Conservation (phyloP, 2,888 invertebrate species). For the Enoplolaimus lenunculus region DNA sequence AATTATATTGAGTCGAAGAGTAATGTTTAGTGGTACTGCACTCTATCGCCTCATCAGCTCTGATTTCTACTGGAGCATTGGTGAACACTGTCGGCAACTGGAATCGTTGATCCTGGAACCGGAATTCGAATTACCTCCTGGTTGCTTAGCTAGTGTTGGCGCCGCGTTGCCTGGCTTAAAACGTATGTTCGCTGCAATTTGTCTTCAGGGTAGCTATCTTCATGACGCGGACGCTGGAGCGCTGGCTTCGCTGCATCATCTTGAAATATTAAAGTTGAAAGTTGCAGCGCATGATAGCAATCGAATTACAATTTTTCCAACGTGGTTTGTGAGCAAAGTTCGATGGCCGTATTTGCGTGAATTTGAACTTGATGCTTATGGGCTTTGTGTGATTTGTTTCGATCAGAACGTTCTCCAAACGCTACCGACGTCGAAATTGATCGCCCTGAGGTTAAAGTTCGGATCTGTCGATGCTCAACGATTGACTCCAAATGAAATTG, state of each 20-base stretch:
- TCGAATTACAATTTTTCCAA: not conserved
- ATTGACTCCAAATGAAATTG: not conserved
- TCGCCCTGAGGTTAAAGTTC: not conserved
- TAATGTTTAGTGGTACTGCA: not conserved
- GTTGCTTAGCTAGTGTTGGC: not conserved
- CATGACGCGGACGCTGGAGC: not conserved
- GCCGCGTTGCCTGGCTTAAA: not conserved
- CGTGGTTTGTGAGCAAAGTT: not conserved
- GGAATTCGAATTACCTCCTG: not conserved
- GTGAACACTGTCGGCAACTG: not conserved
- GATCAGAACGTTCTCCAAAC: too few relatives aligned
- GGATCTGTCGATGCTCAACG: not conserved
- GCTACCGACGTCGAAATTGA: not conserved
- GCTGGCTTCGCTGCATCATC: not conserved
- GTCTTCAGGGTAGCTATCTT: not conserved
- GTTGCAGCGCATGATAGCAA: not conserved
- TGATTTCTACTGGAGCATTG: not conserved
- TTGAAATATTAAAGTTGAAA: not conserved
- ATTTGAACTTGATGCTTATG: not conserved
- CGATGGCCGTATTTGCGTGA: not conserved
- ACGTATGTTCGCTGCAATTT: not conserved
- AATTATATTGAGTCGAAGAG: not conserved
- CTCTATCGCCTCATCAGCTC: not conserved
- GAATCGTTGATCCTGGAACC: not conserved
- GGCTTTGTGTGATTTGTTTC: not conserved